phyloP scores from a whole-genome alignment of 1,140 invertebrate genomes.

The Aphelenchoides avenae region DNA sequence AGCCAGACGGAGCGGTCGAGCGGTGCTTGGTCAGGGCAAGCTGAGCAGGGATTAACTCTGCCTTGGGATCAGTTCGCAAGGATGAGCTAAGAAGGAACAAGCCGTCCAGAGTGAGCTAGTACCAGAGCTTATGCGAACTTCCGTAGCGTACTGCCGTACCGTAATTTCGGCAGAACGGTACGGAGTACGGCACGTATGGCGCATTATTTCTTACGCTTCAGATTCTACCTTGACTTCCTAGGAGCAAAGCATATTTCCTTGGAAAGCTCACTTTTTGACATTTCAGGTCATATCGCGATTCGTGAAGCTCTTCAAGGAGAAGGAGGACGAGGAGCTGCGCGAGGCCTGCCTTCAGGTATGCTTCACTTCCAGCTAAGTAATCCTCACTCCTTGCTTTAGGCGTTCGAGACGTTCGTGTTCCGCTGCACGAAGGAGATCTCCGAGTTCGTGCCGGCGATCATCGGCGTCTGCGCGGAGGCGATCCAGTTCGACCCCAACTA shows the following conservation, averaged over 20 bases:
- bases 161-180: too few species aligned
- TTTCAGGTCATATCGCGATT: constrained; percentile 24
- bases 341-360: constrained; percentile 44
- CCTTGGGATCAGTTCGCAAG: too few species aligned
- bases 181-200: too few species aligned
- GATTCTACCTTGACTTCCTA: neutral
- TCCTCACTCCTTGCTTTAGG: constrained; percentile 17
- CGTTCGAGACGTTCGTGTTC: constrained; percentile 45
- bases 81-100: too few species aligned
- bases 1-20: too few species aligned
- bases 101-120: too few species aligned
- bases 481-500: constrained; percentile 56
- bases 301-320: constrained; percentile 20
- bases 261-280: constrained; percentile 7
- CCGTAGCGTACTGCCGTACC: too few species aligned
- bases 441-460: constrained; percentile 23
- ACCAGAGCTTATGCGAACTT: too few species aligned
- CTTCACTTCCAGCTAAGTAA: constrained; percentile 16
- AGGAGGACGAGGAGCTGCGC: constrained; percentile 52
- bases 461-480: constrained; percentile 15
- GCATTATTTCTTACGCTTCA: too few species aligned
- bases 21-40: too few species aligned
- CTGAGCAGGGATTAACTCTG: too few species aligned
- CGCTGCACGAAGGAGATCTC: constrained; percentile 37
- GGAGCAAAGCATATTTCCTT: constrained; percentile 4